These are phyloP conservation scores for Peromyscus maniculatus DNA, from an alignment of 2,113 vertebrate genomes.

Conservation along the genomic window DNA sequence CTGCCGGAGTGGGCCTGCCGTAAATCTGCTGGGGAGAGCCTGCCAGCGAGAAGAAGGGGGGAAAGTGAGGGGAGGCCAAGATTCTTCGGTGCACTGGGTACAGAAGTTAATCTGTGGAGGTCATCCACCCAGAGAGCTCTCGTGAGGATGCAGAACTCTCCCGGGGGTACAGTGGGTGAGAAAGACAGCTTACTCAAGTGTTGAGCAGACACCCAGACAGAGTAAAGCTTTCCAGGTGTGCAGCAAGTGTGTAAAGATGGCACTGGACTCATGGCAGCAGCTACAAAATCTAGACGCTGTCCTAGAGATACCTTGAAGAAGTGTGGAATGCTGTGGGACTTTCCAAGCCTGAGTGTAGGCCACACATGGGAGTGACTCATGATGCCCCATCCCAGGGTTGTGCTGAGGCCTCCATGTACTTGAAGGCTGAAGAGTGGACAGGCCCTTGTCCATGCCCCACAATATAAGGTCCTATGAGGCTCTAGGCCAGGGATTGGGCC, in stretches of 20 bases:
- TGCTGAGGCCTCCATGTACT: rapidly evolving
- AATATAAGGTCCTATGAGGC: too few relatives aligned
- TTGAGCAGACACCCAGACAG: background rate
- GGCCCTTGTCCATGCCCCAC: rapidly evolving
- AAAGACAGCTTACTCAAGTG: rapidly evolving
- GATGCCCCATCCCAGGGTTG: rapidly evolving
- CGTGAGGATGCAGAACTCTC: rapidly evolving
- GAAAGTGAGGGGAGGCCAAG: background rate
- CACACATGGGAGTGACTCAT: rapidly evolving
- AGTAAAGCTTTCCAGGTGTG: background rate
- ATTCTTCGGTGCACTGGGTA: rapidly evolving
- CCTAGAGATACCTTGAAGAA: background rate
- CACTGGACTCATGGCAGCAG: background rate
- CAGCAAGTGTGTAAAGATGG: rapidly evolving
- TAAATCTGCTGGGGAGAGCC: rapidly evolving
- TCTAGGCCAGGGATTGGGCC: background rate
- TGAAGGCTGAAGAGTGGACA: rapidly evolving
- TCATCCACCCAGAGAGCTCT: background rate
- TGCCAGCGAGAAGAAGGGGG: rapidly evolving
- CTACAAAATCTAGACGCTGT: background rate
- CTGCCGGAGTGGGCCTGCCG: rapidly evolving
- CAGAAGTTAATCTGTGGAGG: background rate
- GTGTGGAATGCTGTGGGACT: rapidly evolving
- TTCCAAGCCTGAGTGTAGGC: background rate
- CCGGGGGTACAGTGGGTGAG: rapidly evolving